Base-by-base conservation (phyloP, 1,140 invertebrate species). In the Notospermus geniculatus region DNA sequence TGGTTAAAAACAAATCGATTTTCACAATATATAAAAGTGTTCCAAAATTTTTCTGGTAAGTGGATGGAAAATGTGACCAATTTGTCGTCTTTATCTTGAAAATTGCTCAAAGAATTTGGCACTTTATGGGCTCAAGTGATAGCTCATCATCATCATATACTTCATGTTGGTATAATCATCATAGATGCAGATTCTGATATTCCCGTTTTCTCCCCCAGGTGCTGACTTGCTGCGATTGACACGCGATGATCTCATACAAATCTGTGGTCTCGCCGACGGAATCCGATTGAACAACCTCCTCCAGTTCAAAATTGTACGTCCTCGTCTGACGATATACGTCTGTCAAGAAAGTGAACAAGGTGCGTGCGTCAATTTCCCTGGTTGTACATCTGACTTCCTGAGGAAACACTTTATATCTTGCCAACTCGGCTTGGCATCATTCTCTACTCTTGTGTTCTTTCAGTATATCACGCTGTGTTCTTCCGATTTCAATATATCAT, bases 271-370 rank as follows among this genome's bases (percentile, higher is more conserved):
- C 39, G 89, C 92, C 56, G 93, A 97, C 79, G 86, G 86, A n/a
- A 95, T 97, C 58, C 85, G 93, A 69, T 85, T 97, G 39, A 94
- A 88, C 79, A 97, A 97, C 82, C 89, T 90, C 46, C 81, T 97
- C 46, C 91, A 95, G 71, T 80, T 79, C 77, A 91, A 89, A 75
- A 82, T 85, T 25, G 88, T 91, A 59, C 83, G 86, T 22, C 90
- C 91, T 0, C 86, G 89, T 55, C 82, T 92, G 58, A 92, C 90
- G 1, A 81, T 94, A 19, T 93, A 91, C 75, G 87, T 92, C 46
- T 89, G 88, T 65, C 78, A 88, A 62, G 86, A 89, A 59, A 64
- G 71, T 36, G 77, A 81, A 54, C 74, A 78, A 64, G 76, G 78
- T 74, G 68, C 62, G 60, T 61, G n/a, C n/a, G n/a, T n/a, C n/a